Conservation (phyloP, 1,140 invertebrate genomes). For the Thrips palmi region DNA sequence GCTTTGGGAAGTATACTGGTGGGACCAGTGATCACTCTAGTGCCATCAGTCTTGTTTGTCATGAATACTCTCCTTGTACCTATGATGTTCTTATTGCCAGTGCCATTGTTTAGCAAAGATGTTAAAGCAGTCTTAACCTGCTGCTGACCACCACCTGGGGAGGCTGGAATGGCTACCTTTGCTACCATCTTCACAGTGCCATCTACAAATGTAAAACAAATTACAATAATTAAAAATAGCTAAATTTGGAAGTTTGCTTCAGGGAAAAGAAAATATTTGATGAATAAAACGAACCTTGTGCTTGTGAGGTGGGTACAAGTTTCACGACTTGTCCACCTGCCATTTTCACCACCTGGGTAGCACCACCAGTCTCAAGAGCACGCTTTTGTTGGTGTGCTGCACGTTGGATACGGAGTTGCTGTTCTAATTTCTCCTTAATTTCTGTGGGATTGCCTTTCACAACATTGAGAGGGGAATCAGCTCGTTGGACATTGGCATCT, state of each 20-base stretch:
- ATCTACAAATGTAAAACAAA: conserved; percentile 22
- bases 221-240: conserved; percentile 13
- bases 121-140: conserved; percentile 45
- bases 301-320: conserved; percentile 30
- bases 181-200: conserved; percentile 39
- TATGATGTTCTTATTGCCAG: conserved; percentile 42
- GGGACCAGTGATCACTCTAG: conserved; percentile 45
- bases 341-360: conserved; percentile 13
- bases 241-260: conserved; percentile 7
- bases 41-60: conserved; percentile 58
- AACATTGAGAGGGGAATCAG: conserved; percentile 3
- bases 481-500: not conserved
- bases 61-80: conserved; percentile 56
- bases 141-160: conserved; percentile 29
- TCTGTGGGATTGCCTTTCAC: conserved; percentile 51
- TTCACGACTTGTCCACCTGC: conserved; percentile 30
- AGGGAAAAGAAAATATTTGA: conserved; percentile 8
- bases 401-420: conserved; percentile 67
- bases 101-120: conserved; percentile 37
- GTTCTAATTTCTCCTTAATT: conserved; percentile 80
- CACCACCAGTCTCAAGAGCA: conserved; percentile 31
- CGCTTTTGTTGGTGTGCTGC: conserved; percentile 74
- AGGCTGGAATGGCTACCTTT: conserved; percentile 35
- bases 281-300: conserved; percentile 24
- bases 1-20: conserved; percentile 33